phyloP scores from a whole-genome alignment of 2,797 vertebrate genomes.

The Cercopithecus petaurista region DNA sequence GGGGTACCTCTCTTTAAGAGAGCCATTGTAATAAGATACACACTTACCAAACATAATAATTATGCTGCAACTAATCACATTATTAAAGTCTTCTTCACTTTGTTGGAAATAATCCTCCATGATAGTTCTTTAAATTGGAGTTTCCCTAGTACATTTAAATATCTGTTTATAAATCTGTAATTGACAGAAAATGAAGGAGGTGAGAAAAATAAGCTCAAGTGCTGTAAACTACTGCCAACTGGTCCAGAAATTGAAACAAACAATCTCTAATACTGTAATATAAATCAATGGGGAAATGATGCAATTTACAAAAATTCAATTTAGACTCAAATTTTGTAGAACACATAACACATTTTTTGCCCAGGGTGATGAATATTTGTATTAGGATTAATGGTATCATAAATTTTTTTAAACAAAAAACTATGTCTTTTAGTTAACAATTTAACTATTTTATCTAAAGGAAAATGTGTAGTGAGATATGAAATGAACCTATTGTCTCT shows the following conservation, averaged over 20 bases:
- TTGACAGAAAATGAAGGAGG: not conserved
- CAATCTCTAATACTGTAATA: not conserved
- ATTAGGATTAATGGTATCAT: not conserved
- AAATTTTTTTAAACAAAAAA: conserved; percentile 3
- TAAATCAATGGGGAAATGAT: conserved; percentile 27
- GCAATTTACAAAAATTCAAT: conserved; percentile 37
- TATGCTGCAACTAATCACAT: conserved; percentile 21
- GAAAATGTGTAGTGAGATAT: not conserved
- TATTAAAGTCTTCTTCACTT: not conserved
- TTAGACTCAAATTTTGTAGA: conserved; percentile 49
- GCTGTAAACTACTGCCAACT: not conserved
- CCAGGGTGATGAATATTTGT: conserved; percentile 27
- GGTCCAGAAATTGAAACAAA: conserved; percentile 43
- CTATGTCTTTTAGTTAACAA: conserved; percentile 12
- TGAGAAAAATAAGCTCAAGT: not conserved
- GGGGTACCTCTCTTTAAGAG: not conserved
- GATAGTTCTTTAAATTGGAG: not conserved
- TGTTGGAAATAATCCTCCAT: conserved; percentile 8
- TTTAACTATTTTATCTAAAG: conserved; percentile 35
- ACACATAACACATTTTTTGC: not conserved
- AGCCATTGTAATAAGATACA: not conserved
- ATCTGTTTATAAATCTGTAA: conserved; percentile 23
- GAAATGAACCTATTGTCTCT: not conserved
- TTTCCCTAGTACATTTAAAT: not conserved
- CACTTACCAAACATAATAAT: not conserved